Base-by-base conservation (phyloP, 2,888 invertebrate species). In the Esperia sulphurella region DNA sequence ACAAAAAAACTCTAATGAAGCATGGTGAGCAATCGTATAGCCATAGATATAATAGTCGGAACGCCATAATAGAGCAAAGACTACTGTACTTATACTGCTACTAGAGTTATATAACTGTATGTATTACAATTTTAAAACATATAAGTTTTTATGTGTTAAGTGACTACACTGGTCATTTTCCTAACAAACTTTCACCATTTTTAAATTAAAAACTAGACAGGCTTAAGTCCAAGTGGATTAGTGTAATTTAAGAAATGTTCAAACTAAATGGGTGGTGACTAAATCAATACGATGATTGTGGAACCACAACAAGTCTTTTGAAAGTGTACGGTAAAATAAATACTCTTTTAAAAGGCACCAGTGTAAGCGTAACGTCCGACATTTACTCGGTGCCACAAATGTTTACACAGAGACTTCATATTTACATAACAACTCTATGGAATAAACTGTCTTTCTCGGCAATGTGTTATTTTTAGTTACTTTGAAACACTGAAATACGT, bases 361-460 rank as follows among this genome's bases (percentile, higher is more conserved):
- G 74, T 65, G 70, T 61, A 76, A 70, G 79, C 76, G 75, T 80
- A 79, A 75, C 79, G 72, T 66, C 70, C 68, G 70, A 66, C 68
- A 68, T 66, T 75, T 65, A 68, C 61, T 68, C 59, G 51, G 48
- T 62, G 59, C 60, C 64, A n/a, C 66, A 77, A 81, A 83, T 79
- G 75, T 83, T 83, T 80, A 79, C 68, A 57, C 57, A 53, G 50
- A 60, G 63, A 68, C 65, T 69, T 64, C 57, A 68, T 79, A 79
- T 83, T 83, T 82, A 83, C 78, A 69, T 63, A 73, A 72, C 71
- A 73, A 76, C 75, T 75, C 71, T 66, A 62, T 56, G 65, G 63
- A 74, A 76, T 76, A 69, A 69, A 77, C 72, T 74, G 73, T 73
- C 70, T 64, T 61, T 62, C 63, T 62, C 57, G 51, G 55, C 55